Percentiles rank a stretch among this genome's conserved stretches.
phyloP scores from a whole-genome alignment of 2,888 invertebrate species.

The Hermaeophaga mercurialis region DNA sequence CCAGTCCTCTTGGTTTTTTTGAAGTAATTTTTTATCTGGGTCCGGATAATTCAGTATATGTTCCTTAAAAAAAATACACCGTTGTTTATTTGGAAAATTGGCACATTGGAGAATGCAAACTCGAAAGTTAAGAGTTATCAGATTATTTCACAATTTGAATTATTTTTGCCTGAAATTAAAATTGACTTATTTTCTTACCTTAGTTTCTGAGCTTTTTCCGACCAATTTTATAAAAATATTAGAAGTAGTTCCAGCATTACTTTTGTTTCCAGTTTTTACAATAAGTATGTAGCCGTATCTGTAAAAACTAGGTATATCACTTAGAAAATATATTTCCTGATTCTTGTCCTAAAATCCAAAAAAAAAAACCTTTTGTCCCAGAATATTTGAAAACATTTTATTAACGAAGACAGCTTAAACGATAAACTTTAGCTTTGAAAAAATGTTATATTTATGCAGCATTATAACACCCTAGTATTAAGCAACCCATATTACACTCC shows the following conservation, averaged over 20 bases:
- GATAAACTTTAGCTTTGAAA: too few relatives aligned
- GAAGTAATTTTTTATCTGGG: constrained; percentile 42
- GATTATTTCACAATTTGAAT: too few relatives aligned
- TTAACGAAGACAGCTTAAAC: too few relatives aligned
- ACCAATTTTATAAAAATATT: constrained; percentile 41
- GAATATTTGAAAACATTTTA: too few relatives aligned
- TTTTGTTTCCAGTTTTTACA: constrained; percentile 41
- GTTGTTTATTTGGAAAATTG: too few relatives aligned
- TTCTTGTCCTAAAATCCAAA: neutral
- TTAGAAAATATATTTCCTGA: constrained; percentile 35
- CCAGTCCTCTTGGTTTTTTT: constrained; percentile 42
- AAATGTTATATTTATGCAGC: too few relatives aligned
- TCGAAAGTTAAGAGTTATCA: too few relatives aligned
- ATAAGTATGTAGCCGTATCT: constrained; percentile 41
- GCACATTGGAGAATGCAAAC: too few relatives aligned
- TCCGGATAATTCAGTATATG: constrained; percentile 49
- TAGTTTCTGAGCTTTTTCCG: constrained; percentile 38
- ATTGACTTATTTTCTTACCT: constrained; percentile 34
- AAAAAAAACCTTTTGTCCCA: too few relatives aligned
- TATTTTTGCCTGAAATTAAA: too few relatives aligned
- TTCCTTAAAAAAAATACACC: constrained; percentile 38
- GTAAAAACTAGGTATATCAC: constrained; percentile 37
- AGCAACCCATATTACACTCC: too few relatives aligned
- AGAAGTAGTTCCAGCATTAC: constrained; percentile 43
- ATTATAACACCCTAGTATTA: too few relatives aligned